Evolutionary conservation across 2,797 vertebrate genomes (phyloP), one percentile per base, ranked within the genome.

Genomic region (Sebastes aleutianus): DNA sequence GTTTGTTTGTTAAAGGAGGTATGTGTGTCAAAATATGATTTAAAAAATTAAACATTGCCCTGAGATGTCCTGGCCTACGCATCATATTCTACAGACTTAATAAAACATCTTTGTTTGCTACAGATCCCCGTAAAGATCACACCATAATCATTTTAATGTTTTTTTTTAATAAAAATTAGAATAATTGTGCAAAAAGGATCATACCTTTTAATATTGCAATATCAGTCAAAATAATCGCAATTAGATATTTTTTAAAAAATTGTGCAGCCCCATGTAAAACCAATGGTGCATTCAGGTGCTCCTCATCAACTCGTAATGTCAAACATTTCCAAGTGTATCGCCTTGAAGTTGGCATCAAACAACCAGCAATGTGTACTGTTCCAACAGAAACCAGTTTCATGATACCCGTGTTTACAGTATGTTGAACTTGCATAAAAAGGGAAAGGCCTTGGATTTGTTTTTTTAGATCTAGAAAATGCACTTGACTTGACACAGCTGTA

Each of bases 11-110:
- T 43, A 43, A 43, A 34, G 12, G 54, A 24, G 18, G 5, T 24
- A 24, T 24, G 5, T 18, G 43, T 47, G 43, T 76, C 27, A 47
- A 47, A 18, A 50, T 50, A 34, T 2, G 1, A 34, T 47, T 18
- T 8, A 4, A 47, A 43, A 43, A 20, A 47, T 50, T 18, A 20
- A 50, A 20, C 0, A 0, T 47, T 47, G 43, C 0, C 3, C 43
- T 7, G 43, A 47, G 43, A 47, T 47, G 3, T 47, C 43, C 43
- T 18, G 43, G 43, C 43, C 43, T 47, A 2, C 16, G 0, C 6
- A 47, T 18, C 14, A 18, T 47, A 18, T 47, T 47, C 43, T 47
- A 47, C 43, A 47, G 6, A 16, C 43, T 18, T 47, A 47, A 47
- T 18, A 47, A 47, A 39, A 39, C 36, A 14, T 39, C 12, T 39